Percentiles rank a stretch among this genome's conserved stretches.
Conservation (phyloP, 2,888 invertebrate genomes). For the Stenurella melanura region DNA sequence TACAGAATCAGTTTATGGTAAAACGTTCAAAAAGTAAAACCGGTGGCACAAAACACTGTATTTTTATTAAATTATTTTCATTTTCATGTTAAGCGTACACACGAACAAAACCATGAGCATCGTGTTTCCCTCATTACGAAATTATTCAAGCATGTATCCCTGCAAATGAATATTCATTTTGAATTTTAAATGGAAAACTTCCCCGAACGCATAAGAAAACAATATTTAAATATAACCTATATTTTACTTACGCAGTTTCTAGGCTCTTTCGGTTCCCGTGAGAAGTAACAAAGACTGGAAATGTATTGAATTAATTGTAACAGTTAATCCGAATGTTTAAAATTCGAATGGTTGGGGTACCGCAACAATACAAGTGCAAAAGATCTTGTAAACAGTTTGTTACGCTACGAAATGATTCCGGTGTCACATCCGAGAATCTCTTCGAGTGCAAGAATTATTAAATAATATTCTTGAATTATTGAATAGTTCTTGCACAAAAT, state of each 20-base stretch:
- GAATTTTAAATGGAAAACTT: slow-evolving; percentile 16
- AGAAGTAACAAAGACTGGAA: background rate
- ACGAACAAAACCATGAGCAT: slow-evolving; percentile 9
- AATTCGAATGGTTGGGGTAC: too few species aligned
- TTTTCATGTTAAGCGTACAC: background rate
- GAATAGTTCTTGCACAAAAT: too few species aligned
- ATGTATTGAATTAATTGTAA: too few species aligned
- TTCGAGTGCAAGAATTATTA: too few species aligned
- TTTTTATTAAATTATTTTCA: background rate
- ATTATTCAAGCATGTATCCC: slow-evolving; percentile 23
- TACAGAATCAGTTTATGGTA: too few species aligned
- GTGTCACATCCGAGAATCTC: too few species aligned
- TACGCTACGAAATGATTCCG: too few species aligned
- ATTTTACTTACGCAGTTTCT: background rate
- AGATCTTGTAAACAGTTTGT: too few species aligned
- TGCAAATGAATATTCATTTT: slow-evolving; percentile 30
- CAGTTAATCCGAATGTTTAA: too few species aligned
- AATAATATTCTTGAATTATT: too few species aligned
- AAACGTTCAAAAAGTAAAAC: too few species aligned
- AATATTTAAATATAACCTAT: slow-evolving; percentile 14
- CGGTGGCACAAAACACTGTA: background rate
- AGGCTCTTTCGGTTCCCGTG: background rate
- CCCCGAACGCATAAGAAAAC: background rate
- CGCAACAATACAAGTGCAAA: too few species aligned
- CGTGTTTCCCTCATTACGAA: slow-evolving; percentile 19